Conservation (phyloP, 2,113 vertebrate species). For the Gadus macrocephalus region DNA sequence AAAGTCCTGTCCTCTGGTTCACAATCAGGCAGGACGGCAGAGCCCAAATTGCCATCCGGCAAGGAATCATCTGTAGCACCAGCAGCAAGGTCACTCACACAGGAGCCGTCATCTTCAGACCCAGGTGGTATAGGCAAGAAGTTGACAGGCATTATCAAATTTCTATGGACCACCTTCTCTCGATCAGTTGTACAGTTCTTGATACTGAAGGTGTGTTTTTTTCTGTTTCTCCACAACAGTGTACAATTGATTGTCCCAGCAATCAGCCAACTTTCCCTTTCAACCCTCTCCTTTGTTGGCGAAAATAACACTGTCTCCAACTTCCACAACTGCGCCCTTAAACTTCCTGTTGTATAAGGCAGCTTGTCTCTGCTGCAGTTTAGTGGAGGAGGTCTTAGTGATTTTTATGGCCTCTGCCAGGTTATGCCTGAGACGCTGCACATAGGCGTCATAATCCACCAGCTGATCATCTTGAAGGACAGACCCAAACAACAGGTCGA, state of each 20-base stretch:
- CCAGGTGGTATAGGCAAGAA: too few species aligned
- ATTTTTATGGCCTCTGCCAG: slow-evolving; percentile 13
- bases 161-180: too few species aligned
- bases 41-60: too few species aligned
- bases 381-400: neutral
- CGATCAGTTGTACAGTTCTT: too few species aligned
- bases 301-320: slow-evolving; percentile 16
- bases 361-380: neutral
- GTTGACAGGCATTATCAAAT: too few species aligned
- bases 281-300: slow-evolving; percentile 10
- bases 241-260: slow-evolving; percentile 1
- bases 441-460: slow-evolving; percentile 6
- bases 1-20: too few species aligned
- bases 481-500: neutral
- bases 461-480: slow-evolving; percentile 2
- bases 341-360: neutral
- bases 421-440: slow-evolving; percentile 4
- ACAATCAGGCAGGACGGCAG: too few species aligned
- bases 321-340: neutral
- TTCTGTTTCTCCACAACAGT: too few species aligned
- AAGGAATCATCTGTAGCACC: too few species aligned
- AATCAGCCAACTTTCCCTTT: slow-evolving; percentile 12
- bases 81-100: too few species aligned
- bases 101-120: too few species aligned
- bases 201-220: too few species aligned